Evolutionary conservation across 30 jellyfish, hydroid and myxozoan species (phyloP), one percentile per base, ranked within the genome.

Genomic region (Cassiopea andromeda): DNA sequence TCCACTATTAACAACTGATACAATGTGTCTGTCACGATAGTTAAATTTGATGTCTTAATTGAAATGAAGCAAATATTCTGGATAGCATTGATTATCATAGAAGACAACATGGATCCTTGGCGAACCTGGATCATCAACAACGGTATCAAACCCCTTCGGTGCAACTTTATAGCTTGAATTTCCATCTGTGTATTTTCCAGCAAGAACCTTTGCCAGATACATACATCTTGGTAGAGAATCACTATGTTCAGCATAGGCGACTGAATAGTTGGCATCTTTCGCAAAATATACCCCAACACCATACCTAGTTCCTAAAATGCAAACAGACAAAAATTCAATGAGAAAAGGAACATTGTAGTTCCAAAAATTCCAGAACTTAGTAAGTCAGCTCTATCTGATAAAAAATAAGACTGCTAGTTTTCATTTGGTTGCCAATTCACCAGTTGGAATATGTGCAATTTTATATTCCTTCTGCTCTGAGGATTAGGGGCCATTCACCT

Each of bases 281-380:
- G 96, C 96, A 64, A 89, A 89, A 46, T 89, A 89, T 2, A 85
- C 88, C 16, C 96, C 96, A 15, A 79, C 72, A 18, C 96, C 96
- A 79, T 60, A 89, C 69, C 45, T 74, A 89, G 87, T 75, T 13
- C 91, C 91, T 82, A 50, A 50, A 50, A 50, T 50, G n/a, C n/a
- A n/a, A n/a, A n/a, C n/a, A n/a, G n/a, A n/a, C n/a, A n/a, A n/a
- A n/a, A n/a, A n/a, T n/a, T n/a, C n/a, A n/a, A n/a, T n/a, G n/a
- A n/a, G n/a, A n/a, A n/a, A n/a, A n/a, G n/a, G n/a, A n/a, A n/a
- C n/a, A n/a, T n/a, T n/a, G n/a, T n/a, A n/a, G n/a, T n/a, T n/a
- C n/a, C n/a, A n/a, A n/a, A n/a, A n/a, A n/a, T n/a, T n/a, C n/a
- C n/a, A n/a, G n/a, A n/a, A n/a, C n/a, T n/a, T n/a, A n/a, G n/a